phyloP scores from a whole-genome alignment of 2,797 vertebrate species.

The Crenuchus spilurus region DNA sequence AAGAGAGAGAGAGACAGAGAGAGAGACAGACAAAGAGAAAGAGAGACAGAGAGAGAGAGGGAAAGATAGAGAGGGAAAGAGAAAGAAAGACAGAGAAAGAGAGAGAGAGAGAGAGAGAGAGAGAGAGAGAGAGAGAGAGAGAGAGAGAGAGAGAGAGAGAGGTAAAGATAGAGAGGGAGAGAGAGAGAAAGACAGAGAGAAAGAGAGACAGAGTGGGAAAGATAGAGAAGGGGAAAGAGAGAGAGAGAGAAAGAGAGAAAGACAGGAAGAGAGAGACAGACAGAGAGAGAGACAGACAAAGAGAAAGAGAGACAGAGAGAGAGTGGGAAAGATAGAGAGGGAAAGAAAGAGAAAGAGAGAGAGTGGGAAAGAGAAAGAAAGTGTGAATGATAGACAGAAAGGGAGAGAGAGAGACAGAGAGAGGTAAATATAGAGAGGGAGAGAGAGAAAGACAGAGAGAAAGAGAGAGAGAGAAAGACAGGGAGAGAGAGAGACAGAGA shows the following conservation, averaged over 20 bases:
- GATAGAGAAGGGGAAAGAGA: conserved; percentile 2
- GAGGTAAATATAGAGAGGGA: conserved; percentile 16
- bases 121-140: too few relatives aligned
- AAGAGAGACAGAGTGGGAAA: too few relatives aligned
- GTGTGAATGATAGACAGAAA: too few relatives aligned
- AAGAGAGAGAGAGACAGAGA: background rate
- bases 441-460: background rate
- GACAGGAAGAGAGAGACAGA: too few relatives aligned
- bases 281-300: too few relatives aligned
- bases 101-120: background rate
- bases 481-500: conserved; percentile 3
- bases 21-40: too few relatives aligned
- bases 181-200: too few relatives aligned
- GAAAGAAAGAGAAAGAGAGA: background rate
- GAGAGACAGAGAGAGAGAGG: conserved; percentile 3
- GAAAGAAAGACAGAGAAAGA: too few relatives aligned
- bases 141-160: conserved; percentile 5
- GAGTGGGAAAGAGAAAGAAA: too few relatives aligned
- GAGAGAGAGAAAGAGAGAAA: conserved; percentile 12
- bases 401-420: conserved; percentile 3
- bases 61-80: too few relatives aligned
- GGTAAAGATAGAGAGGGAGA: conserved; percentile 7
- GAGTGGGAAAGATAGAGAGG: conserved; percentile 3
- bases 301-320: conserved; percentile 14
- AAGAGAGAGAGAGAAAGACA: too few relatives aligned